Conservation (phyloP, 2,113 vertebrate species). For the Oncorhynchus masou region DNA sequence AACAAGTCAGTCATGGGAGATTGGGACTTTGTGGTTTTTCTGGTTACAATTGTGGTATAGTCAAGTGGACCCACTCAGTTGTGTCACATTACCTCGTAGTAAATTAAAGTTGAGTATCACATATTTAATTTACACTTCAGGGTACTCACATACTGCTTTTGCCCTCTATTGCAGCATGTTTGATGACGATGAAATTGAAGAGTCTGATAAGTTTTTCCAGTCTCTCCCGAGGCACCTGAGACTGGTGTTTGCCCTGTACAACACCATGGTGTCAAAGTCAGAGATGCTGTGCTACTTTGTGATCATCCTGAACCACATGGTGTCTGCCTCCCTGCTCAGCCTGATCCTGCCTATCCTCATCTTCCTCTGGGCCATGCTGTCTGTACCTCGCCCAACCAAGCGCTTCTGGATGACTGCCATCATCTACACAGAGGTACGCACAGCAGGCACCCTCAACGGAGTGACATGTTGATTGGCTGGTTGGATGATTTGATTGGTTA, state of each 20-base stretch:
- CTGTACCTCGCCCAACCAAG: conserved; percentile 74
- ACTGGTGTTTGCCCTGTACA: conserved; percentile 68
- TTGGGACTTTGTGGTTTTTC: background rate
- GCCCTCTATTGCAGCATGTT: conserved; percentile 53
- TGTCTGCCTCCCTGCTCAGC: conserved; percentile 70
- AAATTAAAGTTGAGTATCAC: background rate
- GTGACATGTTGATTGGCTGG: no score
- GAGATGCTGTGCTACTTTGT: conserved; percentile 75
- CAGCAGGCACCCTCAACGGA: no score
- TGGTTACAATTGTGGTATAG: background rate
- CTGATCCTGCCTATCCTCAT: conserved; percentile 72
- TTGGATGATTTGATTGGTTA: no score
- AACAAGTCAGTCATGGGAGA: conserved; percentile 70
- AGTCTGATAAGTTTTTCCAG: conserved; percentile 66
- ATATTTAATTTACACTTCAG: background rate
- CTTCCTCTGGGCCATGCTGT: conserved; percentile 77
- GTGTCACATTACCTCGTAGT: background rate
- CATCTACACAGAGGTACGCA: conserved; percentile 76
- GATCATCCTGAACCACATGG: conserved; percentile 72
- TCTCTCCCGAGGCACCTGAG: conserved; percentile 57
- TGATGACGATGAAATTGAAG: conserved; percentile 63
- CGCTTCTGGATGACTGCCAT: conserved; percentile 77
- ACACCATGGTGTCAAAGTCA: conserved; percentile 64
- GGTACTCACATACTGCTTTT: background rate
- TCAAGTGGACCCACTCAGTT: background rate